Percentiles rank a stretch among this genome's conserved stretches.
Conservation (phyloP, 2,113 vertebrate genomes). For the Acrocephalus kingi region DNA sequence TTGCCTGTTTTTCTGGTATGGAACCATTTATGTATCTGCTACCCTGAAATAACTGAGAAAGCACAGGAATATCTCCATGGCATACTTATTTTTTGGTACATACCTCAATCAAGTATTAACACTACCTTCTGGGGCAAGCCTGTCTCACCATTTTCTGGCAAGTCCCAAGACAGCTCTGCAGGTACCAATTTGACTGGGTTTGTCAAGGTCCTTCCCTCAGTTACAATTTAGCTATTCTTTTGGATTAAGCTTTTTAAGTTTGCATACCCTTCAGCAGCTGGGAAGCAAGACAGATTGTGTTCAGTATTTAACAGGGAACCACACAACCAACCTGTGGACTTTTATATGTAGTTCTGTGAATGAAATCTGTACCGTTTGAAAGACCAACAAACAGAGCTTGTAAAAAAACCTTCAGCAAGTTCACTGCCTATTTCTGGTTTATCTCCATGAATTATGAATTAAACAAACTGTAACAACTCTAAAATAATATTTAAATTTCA, state of each 20-base stretch:
- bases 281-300: not conserved
- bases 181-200: not conserved
- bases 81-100: not conserved
- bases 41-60: not conserved
- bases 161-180: not conserved
- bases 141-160: not conserved
- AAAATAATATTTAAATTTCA: not conserved
- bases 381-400: not conserved
- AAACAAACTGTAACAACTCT: not conserved
- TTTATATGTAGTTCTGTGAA: not conserved
- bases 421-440: not conserved
- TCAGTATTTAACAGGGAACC: not conserved
- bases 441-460: not conserved
- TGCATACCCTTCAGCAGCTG: not conserved
- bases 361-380: not conserved
- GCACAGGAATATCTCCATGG: not conserved
- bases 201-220: not conserved
- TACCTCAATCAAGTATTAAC: not conserved
- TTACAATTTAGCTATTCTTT: not conserved
- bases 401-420: not conserved
- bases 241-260: not conserved
- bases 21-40: not conserved
- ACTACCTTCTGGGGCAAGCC: not conserved
- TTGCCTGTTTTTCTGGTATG: not conserved
- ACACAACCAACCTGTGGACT: not conserved